Percentiles rank a stretch among this genome's conserved stretches.
Conservation (phyloP, 2,888 invertebrate species). For the Euzophera pinguis region DNA sequence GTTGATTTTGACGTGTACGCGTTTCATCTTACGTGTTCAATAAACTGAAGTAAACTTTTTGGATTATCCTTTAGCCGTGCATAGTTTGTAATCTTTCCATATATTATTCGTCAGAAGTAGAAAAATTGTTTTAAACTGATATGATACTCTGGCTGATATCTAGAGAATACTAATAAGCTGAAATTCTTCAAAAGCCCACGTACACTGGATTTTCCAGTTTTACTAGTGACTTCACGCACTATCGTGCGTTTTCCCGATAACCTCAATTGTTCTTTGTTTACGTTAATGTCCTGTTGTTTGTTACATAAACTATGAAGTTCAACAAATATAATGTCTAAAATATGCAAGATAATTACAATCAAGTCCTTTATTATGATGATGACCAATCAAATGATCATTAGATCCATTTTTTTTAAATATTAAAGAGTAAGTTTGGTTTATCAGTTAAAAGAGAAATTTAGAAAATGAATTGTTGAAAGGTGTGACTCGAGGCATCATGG, state of each 20-base stretch:
- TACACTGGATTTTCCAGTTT: background rate
- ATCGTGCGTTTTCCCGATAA: slow-evolving; percentile 19
- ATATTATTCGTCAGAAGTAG: too few species aligned
- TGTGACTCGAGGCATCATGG: background rate
- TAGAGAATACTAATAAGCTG: background rate
- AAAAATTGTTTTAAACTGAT: too few species aligned
- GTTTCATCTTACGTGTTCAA: too few species aligned
- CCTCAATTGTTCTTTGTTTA: slow-evolving; percentile 19
- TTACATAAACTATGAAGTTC: background rate
- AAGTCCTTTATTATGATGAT: too few species aligned
- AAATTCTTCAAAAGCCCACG: background rate
- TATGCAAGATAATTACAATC: too few species aligned
- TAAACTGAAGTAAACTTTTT: too few species aligned
- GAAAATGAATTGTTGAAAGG: slow-evolving; percentile 3
- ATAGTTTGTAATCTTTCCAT: too few species aligned
- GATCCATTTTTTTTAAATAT: background rate
- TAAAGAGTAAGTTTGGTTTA: background rate
- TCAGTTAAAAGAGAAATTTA: background rate
- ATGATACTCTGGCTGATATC: too few species aligned
- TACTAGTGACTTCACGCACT: background rate
- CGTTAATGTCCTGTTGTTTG: slow-evolving; percentile 4
- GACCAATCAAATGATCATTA: background rate
- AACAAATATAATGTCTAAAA: too few species aligned
- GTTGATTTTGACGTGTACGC: too few species aligned
- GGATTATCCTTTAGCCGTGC: too few species aligned